A percentile compares a stretch with the other conserved stretches of the same genome.
Conservation (phyloP, 30 jellyfish, hydroid and myxozoan genomes). For the Hydractinia echinata region DNA sequence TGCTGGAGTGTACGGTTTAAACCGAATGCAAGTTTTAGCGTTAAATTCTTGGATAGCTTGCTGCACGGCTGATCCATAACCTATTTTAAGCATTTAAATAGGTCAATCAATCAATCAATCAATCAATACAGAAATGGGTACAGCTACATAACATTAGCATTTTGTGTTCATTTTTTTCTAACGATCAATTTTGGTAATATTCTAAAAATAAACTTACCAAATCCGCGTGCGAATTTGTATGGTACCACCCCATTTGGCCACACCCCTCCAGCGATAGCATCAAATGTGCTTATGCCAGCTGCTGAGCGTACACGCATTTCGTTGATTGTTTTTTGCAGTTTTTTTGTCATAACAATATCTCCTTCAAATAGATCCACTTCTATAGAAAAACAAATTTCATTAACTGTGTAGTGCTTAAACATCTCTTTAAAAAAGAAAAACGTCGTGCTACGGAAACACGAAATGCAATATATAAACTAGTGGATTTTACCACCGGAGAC, state of each 20-base stretch:
- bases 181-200: neutral
- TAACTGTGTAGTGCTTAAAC: neutral
- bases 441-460: neutral
- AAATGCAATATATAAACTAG: neutral
- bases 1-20: neutral
- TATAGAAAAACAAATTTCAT: slow-evolving; percentile 13
- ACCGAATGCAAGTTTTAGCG: too few species aligned
- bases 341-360: slow-evolving; percentile 59
- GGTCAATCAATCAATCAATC: too few species aligned
- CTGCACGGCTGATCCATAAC: too few species aligned
- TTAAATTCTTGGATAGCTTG: too few species aligned
- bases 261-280: slow-evolving; percentile 62
- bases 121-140: too few species aligned
- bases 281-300: slow-evolving; percentile 44
- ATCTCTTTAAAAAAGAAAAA: neutral
- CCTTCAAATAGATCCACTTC: slow-evolving; percentile 80
- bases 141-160: too few species aligned
- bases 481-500: too few species aligned
- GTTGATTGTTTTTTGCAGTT: neutral
- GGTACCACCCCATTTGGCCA: slow-evolving; percentile 78
- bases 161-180: too few species aligned
- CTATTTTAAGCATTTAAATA: too few species aligned
- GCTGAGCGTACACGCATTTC: slow-evolving; percentile 45
- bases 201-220: slow-evolving; percentile 57
- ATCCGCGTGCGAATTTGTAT: slow-evolving; percentile 49